These are phyloP conservation scores for Epizoanthus scotinus DNA, from an alignment of 92 coral and sea anemone species.

Conservation along the genomic window DNA sequence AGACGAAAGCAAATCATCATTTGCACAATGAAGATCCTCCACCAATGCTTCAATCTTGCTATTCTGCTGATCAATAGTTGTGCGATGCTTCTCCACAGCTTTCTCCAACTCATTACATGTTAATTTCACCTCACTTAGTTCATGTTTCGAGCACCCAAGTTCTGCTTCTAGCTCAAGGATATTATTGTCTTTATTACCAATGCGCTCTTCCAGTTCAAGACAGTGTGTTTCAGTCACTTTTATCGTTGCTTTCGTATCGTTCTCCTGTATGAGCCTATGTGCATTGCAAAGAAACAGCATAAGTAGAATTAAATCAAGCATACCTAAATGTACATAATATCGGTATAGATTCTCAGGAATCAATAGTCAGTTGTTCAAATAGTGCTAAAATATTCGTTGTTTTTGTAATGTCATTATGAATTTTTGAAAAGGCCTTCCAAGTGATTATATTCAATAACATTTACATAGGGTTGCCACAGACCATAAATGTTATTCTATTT, in stretches of 20 bases:
- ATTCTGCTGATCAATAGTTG: not conserved
- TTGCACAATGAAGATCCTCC: conserved; percentile 27
- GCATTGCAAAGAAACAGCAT: not conserved
- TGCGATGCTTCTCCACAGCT: not conserved
- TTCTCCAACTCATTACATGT: conserved; percentile 9
- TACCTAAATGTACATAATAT: too few species aligned
- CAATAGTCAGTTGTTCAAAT: too few species aligned
- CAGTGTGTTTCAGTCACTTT: not conserved
- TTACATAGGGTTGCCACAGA: too few species aligned
- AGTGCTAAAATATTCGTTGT: too few species aligned
- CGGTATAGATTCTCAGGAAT: too few species aligned
- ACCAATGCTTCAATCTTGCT: conserved; percentile 12
- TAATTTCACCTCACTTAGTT: conserved; percentile 12
- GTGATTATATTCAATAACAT: too few species aligned
- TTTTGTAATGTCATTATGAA: too few species aligned
- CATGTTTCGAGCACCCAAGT: conserved; percentile 21
- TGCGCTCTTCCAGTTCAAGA: conserved; percentile 1
- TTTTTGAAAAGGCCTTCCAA: too few species aligned
- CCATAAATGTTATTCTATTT: too few species aligned
- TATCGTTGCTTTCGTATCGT: not conserved
- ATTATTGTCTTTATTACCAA: conserved; percentile 2
- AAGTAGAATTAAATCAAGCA: too few species aligned
- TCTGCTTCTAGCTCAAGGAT: conserved; percentile 25
- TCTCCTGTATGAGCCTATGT: conserved; percentile 8
- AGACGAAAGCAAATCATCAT: conserved; percentile 23